Percentiles rank a stretch among this genome's conserved stretches.
phyloP scores from a whole-genome alignment of 2,113 vertebrate genomes.

The Amphiprion ocellaris region DNA sequence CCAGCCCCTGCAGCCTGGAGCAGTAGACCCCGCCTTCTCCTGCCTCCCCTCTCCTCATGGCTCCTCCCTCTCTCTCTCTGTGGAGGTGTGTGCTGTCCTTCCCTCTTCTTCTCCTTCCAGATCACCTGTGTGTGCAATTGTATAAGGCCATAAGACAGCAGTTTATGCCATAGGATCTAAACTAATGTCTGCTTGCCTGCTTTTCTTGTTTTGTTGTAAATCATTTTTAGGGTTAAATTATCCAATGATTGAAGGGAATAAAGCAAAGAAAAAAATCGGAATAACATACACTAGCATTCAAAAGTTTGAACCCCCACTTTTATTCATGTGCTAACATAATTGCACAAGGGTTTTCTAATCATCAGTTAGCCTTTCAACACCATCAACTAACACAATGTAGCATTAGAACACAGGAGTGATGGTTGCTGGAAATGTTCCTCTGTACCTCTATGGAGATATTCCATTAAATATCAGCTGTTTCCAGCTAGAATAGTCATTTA shows the following conservation, averaged over 20 bases:
- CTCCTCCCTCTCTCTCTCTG: constrained; percentile 83
- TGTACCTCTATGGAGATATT: too few relatives aligned
- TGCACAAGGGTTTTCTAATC: too few relatives aligned
- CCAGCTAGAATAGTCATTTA: too few relatives aligned
- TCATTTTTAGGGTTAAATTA: background rate
- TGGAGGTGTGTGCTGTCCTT: constrained; percentile 87
- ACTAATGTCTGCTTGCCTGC: background rate
- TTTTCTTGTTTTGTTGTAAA: background rate
- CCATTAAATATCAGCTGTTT: too few relatives aligned
- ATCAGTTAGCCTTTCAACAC: too few relatives aligned
- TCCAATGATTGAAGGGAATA: background rate
- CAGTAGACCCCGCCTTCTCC: constrained; percentile 81
- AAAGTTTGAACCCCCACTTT: too few relatives aligned
- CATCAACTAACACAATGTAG: too few relatives aligned
- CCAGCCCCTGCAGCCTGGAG: constrained; percentile 74
- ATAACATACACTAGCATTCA: too few relatives aligned
- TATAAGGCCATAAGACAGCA: background rate
- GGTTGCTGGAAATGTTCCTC: too few relatives aligned
- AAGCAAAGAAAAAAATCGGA: too few relatives aligned
- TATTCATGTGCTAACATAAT: too few relatives aligned
- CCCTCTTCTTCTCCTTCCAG: background rate
- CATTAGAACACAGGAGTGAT: too few relatives aligned
- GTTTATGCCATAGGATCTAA: background rate
- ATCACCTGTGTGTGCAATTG: background rate
- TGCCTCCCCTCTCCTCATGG: constrained; percentile 81